Percentiles rank a stretch among this genome's conserved stretches.
Conservation (phyloP, 2,113 vertebrate species). For the Circaetus cinerascens region DNA sequence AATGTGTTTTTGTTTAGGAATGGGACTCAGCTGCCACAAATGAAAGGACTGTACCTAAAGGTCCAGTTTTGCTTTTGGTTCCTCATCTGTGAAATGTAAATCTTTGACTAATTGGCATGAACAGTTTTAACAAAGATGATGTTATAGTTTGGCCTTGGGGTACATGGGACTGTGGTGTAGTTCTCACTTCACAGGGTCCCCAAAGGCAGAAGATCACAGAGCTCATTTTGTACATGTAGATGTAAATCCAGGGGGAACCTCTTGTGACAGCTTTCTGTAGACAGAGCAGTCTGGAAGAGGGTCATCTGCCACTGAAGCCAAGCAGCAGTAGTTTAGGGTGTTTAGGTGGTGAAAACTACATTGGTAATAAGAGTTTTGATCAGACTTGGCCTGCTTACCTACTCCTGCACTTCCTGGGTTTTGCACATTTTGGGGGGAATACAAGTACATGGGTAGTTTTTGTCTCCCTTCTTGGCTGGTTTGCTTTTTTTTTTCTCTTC, state of each 20-base stretch:
- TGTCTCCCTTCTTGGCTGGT: neutral
- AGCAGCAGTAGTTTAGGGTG: neutral
- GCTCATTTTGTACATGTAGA: neutral
- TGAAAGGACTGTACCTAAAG: neutral
- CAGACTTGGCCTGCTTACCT: neutral
- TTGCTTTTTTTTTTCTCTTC: neutral
- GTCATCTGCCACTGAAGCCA: neutral
- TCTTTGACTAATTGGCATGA: neutral
- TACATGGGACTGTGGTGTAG: fast-evolving
- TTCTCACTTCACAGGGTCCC: neutral
- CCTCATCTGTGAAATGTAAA: neutral
- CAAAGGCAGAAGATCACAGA: neutral
- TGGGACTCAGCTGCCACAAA: neutral
- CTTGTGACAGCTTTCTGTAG: neutral
- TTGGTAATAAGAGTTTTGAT: neutral
- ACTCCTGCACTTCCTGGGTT: neutral
- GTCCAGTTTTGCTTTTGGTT: neutral
- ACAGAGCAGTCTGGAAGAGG: neutral
- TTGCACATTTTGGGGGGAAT: neutral
- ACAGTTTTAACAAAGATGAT: neutral
- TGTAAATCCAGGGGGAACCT: neutral
- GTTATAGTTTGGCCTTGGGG: neutral
- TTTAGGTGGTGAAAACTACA: neutral
- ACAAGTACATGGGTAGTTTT: neutral
- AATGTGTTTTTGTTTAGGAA: neutral